phyloP scores from a whole-genome alignment of 2,797 vertebrate species.

The Cuniculus paca region DNA sequence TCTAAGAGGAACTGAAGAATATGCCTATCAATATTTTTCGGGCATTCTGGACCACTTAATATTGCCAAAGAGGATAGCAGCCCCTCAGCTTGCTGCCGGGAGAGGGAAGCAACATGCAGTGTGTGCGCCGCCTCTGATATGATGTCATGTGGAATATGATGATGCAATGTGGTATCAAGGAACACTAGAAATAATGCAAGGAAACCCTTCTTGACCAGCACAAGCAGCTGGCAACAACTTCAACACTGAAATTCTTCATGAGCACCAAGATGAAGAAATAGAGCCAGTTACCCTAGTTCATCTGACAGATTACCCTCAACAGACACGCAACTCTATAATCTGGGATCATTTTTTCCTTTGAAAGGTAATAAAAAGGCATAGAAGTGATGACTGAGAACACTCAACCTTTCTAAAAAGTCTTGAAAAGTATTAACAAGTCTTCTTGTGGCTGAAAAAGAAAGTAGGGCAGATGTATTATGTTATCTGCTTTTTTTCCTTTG shows the following conservation, averaged over 20 bases:
- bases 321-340: constrained; percentile 72
- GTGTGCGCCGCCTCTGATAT: constrained; percentile 50
- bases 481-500: constrained; percentile 75
- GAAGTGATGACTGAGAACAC: constrained; percentile 84
- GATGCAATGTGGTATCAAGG: constrained; percentile 77
- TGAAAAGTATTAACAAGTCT: constrained; percentile 81
- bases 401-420: constrained; percentile 44
- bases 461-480: background rate
- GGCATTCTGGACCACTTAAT: background rate
- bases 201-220: constrained; percentile 84
- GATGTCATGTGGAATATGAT: constrained; percentile 58
- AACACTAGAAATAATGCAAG: constrained; percentile 80
- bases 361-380: constrained; percentile 84
- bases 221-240: constrained; percentile 82
- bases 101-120: constrained; percentile 27
- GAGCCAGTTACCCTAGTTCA: constrained; percentile 82
- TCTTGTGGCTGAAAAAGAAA: constrained; percentile 67
- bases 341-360: constrained; percentile 81
- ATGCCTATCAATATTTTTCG: background rate
- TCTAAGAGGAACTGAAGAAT: constrained; percentile 26
- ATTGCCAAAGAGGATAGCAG: background rate
- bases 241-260: constrained; percentile 83
- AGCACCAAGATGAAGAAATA: constrained; percentile 84
- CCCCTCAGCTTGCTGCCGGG: constrained; percentile 24
- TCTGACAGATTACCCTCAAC: constrained; percentile 84